Base-by-base conservation (phyloP, 2,888 invertebrate genomes). In the Heliconius charithonia region DNA sequence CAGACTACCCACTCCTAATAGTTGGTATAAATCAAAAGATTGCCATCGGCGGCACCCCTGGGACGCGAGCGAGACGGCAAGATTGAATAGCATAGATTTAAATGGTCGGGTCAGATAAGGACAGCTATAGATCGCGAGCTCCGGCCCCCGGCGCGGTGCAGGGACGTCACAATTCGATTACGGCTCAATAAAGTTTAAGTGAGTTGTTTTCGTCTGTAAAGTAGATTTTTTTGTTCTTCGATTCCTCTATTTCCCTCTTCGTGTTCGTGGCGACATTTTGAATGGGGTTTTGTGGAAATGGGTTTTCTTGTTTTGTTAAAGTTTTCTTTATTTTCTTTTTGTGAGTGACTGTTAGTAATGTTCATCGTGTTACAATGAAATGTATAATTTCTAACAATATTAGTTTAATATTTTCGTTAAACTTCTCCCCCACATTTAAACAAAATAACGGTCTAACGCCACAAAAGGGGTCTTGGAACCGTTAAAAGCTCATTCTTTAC, bases 1-100 rank as follows among this genome's bases (percentile, higher is more conserved):
- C 93, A 90, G 91, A 93, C 91, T 90, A 92, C 90, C 87, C 90
- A 90, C 91, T 94, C 94, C 95, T 95, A 95, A 95, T 95, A 95
- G 94, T 95, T 93, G 93, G 93, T 93, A 95, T 95, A 95, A 95
- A 95, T 95, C 95, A 95, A 94, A 95, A 95, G 95, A 95, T 95
- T 94, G 94, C 95, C 94, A 94, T 95, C 91, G 88, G 89, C 91
- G 91, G 94, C 93, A 94, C 95, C 94, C 95, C 93, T 92, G 95
- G 93, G 95, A 95, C 87, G 89, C 91, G 93, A 95, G 94, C 89
- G 95, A 95, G 95, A 95, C 89, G 91, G 92, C 93, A 94, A 91
- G 93, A 95, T 95, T 95, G 95, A 95, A 94, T 91, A 92, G 94
- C 95, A 95, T 95, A 94, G 94, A 95, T 93, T 95, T 95, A 95